These are phyloP conservation scores for Athalia circularis DNA, from an alignment of 2,888 invertebrate genomes.

Conservation along the genomic window DNA sequence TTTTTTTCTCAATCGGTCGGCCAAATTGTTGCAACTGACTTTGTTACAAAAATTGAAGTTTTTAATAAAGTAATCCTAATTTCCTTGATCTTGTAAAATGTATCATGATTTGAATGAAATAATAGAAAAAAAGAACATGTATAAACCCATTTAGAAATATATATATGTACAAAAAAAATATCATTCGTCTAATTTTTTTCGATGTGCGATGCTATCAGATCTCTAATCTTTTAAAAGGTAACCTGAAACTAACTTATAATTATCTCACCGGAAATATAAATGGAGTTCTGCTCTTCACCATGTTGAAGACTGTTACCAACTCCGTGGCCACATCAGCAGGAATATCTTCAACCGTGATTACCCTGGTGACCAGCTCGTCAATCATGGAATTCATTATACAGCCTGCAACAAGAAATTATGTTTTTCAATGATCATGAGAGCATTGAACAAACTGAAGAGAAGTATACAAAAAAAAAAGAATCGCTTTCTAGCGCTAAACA, in stretches of 20 bases:
- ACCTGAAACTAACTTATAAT: not conserved
- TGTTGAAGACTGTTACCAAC: conserved; percentile 84
- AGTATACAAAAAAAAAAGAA: too few relatives aligned
- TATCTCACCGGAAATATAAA: conserved; percentile 81
- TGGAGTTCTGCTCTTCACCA: conserved; percentile 84
- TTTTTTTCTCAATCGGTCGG: too few relatives aligned
- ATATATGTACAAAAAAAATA: conserved; percentile 19
- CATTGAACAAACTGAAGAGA: not conserved
- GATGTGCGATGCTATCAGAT: not conserved
- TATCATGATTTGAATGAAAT: too few relatives aligned
- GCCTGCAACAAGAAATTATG: conserved; percentile 72
- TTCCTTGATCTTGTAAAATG: too few relatives aligned
- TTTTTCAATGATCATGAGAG: not conserved
- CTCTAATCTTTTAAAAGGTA: not conserved
- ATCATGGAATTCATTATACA: conserved; percentile 82
- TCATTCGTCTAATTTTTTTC: not conserved
- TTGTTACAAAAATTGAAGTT: too few relatives aligned
- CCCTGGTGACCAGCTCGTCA: conserved; percentile 81
- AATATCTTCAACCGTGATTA: conserved; percentile 89
- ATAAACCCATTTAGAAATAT: conserved; percentile 8
- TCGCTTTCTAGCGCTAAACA: not conserved
- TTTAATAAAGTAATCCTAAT: too few relatives aligned
- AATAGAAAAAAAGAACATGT: conserved; percentile 5
- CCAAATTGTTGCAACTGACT: too few relatives aligned
- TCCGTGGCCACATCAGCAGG: conserved; percentile 88